Base-by-base conservation (phyloP, 2,888 invertebrate genomes). In the Acrobasis consociella region DNA sequence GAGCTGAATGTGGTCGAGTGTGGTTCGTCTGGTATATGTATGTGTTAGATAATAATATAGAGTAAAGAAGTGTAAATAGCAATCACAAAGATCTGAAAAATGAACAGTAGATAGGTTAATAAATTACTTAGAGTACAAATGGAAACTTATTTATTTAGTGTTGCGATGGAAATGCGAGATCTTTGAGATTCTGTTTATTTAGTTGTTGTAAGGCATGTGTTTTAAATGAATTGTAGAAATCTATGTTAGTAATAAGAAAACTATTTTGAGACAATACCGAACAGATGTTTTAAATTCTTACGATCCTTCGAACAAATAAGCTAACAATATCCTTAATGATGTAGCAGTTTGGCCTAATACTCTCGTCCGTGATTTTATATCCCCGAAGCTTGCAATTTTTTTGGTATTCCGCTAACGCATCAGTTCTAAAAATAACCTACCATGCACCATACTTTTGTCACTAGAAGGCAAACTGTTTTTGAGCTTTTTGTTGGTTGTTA, bases 1-100 rank as follows among this genome's bases (percentile, higher is more conserved):
- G 60, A 51, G 51, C 49, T 46, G 17, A 58, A 37, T 31, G n/a
- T 31, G 31, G 31, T 31, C 49, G 49, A 16, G 42, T 58, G 58
- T 17, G 31, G 16, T 31, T 31, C 11, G 52, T 5, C 22, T 13
- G 11, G 31, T n/a, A 31, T 31, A 31, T 31, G 31, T 31, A n/a
- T n/a, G 2, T 7, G 11, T 51, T 31, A 22, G 22, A 51, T 50
- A 51, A 11, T 42, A 42, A 31, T 10, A 31, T 37, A 13, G 11
- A 5, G 9, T 53, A 2, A 17, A 8, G 2, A 15, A 15, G 50
- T 46, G 46, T 46, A 46, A 11, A 46, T 46, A 46, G 13, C 5
- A 13, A 13, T 46, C 46, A 46, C 31, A 31, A 31, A 13, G 46
- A 46, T 46, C 13, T 42, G 7, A 46, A 46, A 10, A 9, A 46